These are phyloP conservation scores for Apis laboriosa DNA, from an alignment of 1,140 invertebrate genomes.

Conservation along the genomic window DNA sequence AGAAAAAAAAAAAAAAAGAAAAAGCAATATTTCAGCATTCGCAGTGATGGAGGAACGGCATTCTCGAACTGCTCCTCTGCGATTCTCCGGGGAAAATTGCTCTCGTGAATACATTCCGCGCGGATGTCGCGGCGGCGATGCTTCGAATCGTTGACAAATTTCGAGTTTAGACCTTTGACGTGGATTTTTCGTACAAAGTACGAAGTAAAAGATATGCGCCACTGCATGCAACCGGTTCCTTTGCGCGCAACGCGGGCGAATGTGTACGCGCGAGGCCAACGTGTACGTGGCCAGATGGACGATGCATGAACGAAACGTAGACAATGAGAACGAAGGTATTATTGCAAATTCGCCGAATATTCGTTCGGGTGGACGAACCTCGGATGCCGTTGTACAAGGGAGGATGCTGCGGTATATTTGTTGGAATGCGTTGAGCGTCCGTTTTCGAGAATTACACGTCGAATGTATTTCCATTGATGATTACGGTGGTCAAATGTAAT, in stretches of 20 bases:
- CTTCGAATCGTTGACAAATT: conserved; percentile 16
- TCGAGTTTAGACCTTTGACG: neutral
- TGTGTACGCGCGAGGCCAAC: too few relatives aligned
- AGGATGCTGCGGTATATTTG: conserved; percentile 23
- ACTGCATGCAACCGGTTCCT: neutral
- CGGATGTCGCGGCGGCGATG: neutral
- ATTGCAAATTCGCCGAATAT: conserved; percentile 60
- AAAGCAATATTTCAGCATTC: too few relatives aligned
- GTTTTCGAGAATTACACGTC: neutral
- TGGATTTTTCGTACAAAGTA: conserved; percentile 18
- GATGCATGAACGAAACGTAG: conserved; percentile 28
- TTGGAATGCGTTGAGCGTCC: too few relatives aligned
- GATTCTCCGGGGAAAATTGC: neutral
- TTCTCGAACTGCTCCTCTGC: neutral
- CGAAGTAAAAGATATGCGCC: neutral
- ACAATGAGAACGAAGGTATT: conserved; percentile 46
- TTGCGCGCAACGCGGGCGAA: neutral
- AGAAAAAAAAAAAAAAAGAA: too few relatives aligned
- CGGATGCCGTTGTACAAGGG: conserved; percentile 10
- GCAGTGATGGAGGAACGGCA: too few relatives aligned
- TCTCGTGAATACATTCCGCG: neutral
- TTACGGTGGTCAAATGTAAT: neutral
- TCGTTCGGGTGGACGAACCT: conserved; percentile 38
- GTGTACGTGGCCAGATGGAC: neutral
- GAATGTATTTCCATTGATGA: neutral